Evolutionary conservation across 2,113 vertebrate species (phyloP), one percentile per base, ranked within the genome.

Genomic region (Platysternon megacephalum): DNA sequence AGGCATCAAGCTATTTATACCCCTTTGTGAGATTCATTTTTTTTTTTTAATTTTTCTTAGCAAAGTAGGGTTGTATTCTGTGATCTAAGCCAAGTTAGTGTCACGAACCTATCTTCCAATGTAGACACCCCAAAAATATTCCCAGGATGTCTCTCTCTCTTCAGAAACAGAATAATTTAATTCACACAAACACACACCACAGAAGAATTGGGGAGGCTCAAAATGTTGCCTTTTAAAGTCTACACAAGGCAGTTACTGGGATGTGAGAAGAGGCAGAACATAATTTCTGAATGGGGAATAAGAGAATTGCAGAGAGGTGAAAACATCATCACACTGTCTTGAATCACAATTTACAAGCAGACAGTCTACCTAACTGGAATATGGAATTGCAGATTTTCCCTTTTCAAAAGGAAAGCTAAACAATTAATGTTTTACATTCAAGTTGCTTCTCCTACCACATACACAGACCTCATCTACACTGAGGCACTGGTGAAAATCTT

Each of bases 1-100:
- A 95, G 95, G 86, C 86, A 97, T 92, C 88, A 93, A 94, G 86
- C 91, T 84, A 97, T 97, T 96, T 97, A 88, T 96, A 88, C 74
- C 90, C 93, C 82, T 93, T 88, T 86, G 94, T 93, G 92, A 97
- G 89, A n/a, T n/a, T 91, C 8, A 8, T 46, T 46, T 46, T 46
- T 2, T 46, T 88, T 91, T 89, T 87, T 28, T 96, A 97, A 7
- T 2, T 65, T 26, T 58, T 74, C 11, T n/a, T n/a, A n/a, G n/a
- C n/a, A n/a, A n/a, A n/a, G n/a, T n/a, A n/a, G n/a, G n/a, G n/a
- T n/a, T n/a, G n/a, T n/a, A n/a, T n/a, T n/a, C n/a, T n/a, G n/a
- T n/a, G n/a, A n/a, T n/a, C 88, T 94, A 93, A 89, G 82, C 96
- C 44, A 17, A 8, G 89, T 96, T 48, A 91, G 88, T 35, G 42